Evolutionary conservation across 2,888 invertebrate species (phyloP).

Genomic region (Eurytoma adleriae): DNA sequence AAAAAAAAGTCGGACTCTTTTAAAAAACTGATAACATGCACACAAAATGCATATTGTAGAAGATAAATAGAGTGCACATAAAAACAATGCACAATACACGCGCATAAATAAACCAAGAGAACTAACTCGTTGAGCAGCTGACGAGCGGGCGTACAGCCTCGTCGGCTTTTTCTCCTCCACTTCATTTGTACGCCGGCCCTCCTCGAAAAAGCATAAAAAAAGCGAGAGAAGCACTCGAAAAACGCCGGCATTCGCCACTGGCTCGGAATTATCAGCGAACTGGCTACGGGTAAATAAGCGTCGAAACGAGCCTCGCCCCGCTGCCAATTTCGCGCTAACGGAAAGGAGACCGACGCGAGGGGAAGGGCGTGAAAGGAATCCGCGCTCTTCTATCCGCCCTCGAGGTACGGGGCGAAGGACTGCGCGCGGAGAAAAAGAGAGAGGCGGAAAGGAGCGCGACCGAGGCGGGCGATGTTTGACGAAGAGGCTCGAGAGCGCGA

Average conservation of each 20-base stretch:
- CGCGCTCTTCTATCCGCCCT: too few species aligned
- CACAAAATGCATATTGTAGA: too few species aligned
- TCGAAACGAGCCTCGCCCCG: constrained; percentile 26
- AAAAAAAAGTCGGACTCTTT: too few species aligned
- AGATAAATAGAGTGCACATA: too few species aligned
- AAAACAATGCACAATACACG: too few species aligned
- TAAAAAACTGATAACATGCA: too few species aligned
- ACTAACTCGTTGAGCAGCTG: too few species aligned
- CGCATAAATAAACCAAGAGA: too few species aligned
- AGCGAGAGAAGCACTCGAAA: background rate
- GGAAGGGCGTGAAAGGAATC: background rate
- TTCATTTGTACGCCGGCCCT: too few species aligned
- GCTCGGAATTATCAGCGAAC: constrained; percentile 12
- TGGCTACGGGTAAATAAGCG: constrained; percentile 26
- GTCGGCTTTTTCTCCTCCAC: too few species aligned
- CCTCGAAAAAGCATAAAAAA: constrained; percentile 6
- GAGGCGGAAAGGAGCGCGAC: background rate
- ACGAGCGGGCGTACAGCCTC: too few species aligned
- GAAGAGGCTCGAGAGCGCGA: background rate
- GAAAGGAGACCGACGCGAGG: background rate
- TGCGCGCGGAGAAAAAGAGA: background rate
- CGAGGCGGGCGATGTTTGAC: constrained; percentile 28
- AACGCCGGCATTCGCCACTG: background rate
- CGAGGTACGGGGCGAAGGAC: constrained; percentile 1
- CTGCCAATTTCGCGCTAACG: background rate